Percentiles rank a stretch among this genome's conserved stretches.
These are phyloP conservation scores for Polyploca ridens DNA, from an alignment of 2,888 invertebrate species.

Conservation along the genomic window DNA sequence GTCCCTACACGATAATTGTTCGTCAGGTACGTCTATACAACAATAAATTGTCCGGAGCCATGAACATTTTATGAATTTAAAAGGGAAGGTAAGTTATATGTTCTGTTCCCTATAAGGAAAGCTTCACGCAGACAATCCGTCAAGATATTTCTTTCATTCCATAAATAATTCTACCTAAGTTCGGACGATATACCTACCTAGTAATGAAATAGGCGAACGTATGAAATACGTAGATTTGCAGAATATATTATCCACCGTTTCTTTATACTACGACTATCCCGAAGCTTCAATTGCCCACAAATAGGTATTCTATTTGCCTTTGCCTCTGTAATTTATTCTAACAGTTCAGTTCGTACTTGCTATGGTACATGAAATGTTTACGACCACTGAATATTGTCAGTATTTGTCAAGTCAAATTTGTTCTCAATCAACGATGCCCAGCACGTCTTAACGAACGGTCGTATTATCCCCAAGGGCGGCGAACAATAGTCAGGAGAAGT, in stretches of 20 bases:
- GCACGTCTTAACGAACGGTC: slow-evolving; percentile 63
- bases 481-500: slow-evolving; percentile 76
- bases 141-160: background rate
- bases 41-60: background rate
- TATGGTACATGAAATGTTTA: slow-evolving; percentile 45
- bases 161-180: slow-evolving; percentile 40
- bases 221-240: slow-evolving; percentile 42
- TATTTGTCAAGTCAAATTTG: slow-evolving; percentile 65
- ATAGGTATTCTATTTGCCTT: background rate
- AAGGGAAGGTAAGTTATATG: background rate
- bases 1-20: slow-evolving; percentile 55
- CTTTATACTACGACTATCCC: slow-evolving; percentile 41
- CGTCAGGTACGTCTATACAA: slow-evolving; percentile 33
- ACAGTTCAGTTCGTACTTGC: slow-evolving; percentile 17
- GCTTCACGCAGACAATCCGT: background rate
- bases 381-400: slow-evolving; percentile 48
- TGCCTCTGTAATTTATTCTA: slow-evolving; percentile 7
- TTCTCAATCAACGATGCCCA: slow-evolving; percentile 67
- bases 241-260: slow-evolving; percentile 41
- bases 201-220: slow-evolving; percentile 26
- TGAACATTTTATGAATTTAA: no score
- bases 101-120: no score
- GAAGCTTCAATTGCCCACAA: slow-evolving; percentile 28
- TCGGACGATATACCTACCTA: slow-evolving; percentile 23
- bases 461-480: slow-evolving; percentile 75